Conservation (phyloP, 2,797 vertebrate species). For the Cynodonichthys magdalenae region DNA sequence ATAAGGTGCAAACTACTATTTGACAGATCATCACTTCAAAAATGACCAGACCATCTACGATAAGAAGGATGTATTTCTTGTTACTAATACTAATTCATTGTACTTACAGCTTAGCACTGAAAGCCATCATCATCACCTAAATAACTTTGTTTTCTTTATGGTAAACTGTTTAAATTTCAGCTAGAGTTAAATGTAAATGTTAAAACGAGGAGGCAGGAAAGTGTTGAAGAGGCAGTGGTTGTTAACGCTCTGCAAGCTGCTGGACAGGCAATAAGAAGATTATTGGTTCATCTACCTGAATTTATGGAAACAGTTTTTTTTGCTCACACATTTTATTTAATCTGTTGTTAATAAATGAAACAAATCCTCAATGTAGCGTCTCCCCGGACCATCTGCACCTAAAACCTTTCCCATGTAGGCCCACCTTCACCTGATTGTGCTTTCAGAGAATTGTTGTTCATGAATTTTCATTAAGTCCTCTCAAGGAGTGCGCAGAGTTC, state of each 20-base stretch:
- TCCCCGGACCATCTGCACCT: conserved; percentile 37
- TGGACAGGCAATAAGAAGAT: conserved; percentile 11
- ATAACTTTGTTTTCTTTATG: conserved; percentile 52
- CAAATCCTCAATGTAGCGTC: conserved; percentile 34
- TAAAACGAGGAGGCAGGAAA: conserved; percentile 36
- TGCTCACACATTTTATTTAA: conserved; percentile 48
- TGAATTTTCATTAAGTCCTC: conserved; percentile 61
- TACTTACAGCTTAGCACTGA: conserved; percentile 6
- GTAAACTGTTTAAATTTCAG: conserved; percentile 30
- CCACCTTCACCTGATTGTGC: conserved; percentile 44
- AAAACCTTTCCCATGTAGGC: conserved; percentile 36
- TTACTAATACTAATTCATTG: conserved; percentile 31
- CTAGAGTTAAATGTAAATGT: conserved; percentile 33
- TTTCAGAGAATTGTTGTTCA: conserved; percentile 60
- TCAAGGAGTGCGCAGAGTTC: conserved; percentile 63
- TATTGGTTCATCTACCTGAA: conserved; percentile 45
- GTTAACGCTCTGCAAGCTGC: conserved; percentile 21
- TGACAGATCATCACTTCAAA: no score
- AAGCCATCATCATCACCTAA: conserved; percentile 38
- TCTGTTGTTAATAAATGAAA: conserved; percentile 55
- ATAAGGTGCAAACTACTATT: no score
- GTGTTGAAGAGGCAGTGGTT: conserved; percentile 43
- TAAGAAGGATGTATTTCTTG: neutral
- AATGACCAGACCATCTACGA: no score
- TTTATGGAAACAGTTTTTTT: conserved; percentile 29